Evolutionary conservation across 2,797 vertebrate genomes (phyloP), one percentile per base, ranked within the genome.

Genomic region (Chelon labrosus): DNA sequence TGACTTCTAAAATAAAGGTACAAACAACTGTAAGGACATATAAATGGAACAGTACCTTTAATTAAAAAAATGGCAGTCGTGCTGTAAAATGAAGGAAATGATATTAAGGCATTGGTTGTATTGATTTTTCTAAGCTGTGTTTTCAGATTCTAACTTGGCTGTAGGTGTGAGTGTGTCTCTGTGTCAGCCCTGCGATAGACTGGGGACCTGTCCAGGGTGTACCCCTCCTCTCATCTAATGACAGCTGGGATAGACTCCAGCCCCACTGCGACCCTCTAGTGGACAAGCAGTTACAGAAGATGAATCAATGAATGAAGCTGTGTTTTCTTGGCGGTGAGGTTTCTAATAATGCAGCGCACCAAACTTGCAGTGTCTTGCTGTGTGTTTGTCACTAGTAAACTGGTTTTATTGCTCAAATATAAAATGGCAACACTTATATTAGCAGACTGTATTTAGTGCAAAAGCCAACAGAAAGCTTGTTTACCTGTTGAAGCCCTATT

Each of bases 91-190:
- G 56, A 25, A 83, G 56, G 44, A 74, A 70, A 38, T 10, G 17
- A 62, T 68, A 59, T 88, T 88, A 89, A 90, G 89, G 89, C 88
- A 67, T 80, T 0, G 6, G 55, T 67, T 74, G 37, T 85, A 72
- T 87, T 88, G 79, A 75, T 68, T 70, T 70, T 62, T 59, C n/a
- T 46, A 44, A 73, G 73, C 16, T 1, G 22, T 41, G 31, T 35
- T 35, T 35, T 35, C 31, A 35, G 31, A 35, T 35, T 8, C 31
- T 35, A 8, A 35, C 31, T 6, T 35, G 7, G 31, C 6, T 35
- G 31, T 35, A 8, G 7, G 31, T 35, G 31, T 35, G 31, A 8
- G 3, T 35, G 31, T 6, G 5, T 35, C 6, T 35, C 7, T 35
- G 31, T 35, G 31, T 35, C 25, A 27, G 25, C 4, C 25, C 25